Percentiles rank a stretch among this genome's conserved stretches.
Evolutionary conservation across 2,113 vertebrate species (phyloP).

Genomic region (Phocoena phocoena): DNA sequence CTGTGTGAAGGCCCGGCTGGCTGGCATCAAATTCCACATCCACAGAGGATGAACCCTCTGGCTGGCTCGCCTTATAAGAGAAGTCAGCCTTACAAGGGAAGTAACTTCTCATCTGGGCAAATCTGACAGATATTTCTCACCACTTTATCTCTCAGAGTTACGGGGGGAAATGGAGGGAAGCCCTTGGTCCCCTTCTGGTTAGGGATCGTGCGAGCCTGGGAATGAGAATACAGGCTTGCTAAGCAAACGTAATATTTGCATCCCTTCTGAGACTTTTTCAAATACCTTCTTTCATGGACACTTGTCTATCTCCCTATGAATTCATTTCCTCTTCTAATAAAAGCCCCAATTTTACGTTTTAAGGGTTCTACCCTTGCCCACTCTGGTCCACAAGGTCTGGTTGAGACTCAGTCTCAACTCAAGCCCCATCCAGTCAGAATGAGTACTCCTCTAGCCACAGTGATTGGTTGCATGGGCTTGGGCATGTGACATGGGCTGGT

Average conservation of each 20-base stretch:
- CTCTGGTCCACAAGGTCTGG: neutral
- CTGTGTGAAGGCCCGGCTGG: fast-evolving
- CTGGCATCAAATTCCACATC: neutral
- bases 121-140: neutral
- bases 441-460: neutral
- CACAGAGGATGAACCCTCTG: neutral
- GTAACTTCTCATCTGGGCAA: neutral
- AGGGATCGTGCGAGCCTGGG: neutral
- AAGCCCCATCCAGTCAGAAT: neutral
- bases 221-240: neutral
- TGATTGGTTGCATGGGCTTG: neutral
- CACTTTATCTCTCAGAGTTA: neutral
- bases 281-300: neutral
- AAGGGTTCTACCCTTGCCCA: neutral
- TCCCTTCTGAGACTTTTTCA: neutral
- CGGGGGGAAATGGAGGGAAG: neutral
- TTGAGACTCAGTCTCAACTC: neutral
- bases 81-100: neutral
- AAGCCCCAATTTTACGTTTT: neutral
- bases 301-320: neutral
- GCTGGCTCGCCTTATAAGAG: neutral
- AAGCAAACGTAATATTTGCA: fast-evolving
- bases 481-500: neutral
- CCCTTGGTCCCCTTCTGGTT: neutral
- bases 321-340: neutral